A percentile compares a stretch with the other conserved stretches of the same genome.
These are phyloP conservation scores for Threskiornis aethiopicus DNA, from an alignment of 2,797 vertebrate genomes.

Conservation along the genomic window DNA sequence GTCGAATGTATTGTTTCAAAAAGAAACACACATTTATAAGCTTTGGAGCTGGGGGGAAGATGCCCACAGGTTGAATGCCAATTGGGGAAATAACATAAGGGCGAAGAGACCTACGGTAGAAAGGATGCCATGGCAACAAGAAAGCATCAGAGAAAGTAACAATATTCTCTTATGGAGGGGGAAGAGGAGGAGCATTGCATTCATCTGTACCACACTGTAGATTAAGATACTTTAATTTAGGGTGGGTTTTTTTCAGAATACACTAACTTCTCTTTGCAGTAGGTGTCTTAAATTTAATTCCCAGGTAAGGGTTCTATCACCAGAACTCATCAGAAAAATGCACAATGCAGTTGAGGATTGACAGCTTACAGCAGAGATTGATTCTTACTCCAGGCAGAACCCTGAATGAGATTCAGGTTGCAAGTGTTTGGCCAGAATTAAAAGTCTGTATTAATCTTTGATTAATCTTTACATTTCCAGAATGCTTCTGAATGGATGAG, in stretches of 20 bases:
- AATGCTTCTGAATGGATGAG: neutral
- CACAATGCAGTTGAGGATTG: neutral
- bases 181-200: neutral
- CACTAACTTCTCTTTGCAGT: neutral
- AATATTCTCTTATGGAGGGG: neutral
- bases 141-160: constrained; percentile 67
- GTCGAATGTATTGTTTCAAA: neutral
- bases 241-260: neutral
- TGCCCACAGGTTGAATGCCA: constrained; percentile 5
- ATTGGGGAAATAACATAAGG: neutral
- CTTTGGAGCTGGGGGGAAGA: neutral
- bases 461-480: neutral
- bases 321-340: neutral
- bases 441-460: neutral
- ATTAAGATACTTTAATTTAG: neutral
- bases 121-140: constrained; percentile 71
- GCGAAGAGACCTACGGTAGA: neutral
- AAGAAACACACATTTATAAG: neutral
- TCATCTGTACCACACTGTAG: neutral
- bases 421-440: neutral
- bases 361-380: neutral
- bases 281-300: neutral
- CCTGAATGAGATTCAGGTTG: neutral
- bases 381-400: neutral
- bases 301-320: neutral